phyloP scores from a whole-genome alignment of 2,113 vertebrate species.

The western clawed frog (Xenopus tropicalis) region DNA sequence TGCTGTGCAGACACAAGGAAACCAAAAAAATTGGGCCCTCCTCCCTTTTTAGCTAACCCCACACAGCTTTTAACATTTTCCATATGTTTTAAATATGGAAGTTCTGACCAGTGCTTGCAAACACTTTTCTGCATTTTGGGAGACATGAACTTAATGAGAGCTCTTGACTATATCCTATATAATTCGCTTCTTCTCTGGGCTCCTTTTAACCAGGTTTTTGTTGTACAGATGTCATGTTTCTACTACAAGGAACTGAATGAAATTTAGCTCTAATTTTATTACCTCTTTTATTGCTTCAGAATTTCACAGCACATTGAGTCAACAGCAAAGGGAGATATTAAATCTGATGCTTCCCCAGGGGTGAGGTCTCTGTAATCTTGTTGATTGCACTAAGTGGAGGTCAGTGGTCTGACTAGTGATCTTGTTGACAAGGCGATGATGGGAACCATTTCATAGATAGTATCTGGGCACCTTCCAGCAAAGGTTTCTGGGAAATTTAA shows the following conservation, averaged over 20 bases:
- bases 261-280: too few relatives aligned
- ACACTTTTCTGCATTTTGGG: too few relatives aligned
- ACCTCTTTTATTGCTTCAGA: background rate
- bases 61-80: slow-evolving; percentile 5
- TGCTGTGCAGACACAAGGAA: slow-evolving; percentile 14
- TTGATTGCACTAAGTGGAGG: slow-evolving; percentile 32
- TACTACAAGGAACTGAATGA: too few relatives aligned
- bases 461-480: slow-evolving; percentile 26
- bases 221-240: too few relatives aligned
- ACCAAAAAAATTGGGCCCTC: background rate
- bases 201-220: too few relatives aligned
- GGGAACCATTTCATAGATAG: slow-evolving; percentile 27
- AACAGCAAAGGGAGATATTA: slow-evolving; percentile 13
- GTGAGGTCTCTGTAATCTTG: slow-evolving; percentile 13
- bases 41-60: background rate
- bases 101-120: background rate
- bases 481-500: slow-evolving; percentile 28
- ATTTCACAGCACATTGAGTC: slow-evolving; percentile 21
- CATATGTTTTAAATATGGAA: slow-evolving; percentile 2
- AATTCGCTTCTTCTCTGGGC: too few relatives aligned
- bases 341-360: slow-evolving; percentile 16
- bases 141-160: too few relatives aligned
- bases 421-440: slow-evolving; percentile 34
- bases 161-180: too few relatives aligned
- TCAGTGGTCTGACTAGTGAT: slow-evolving; percentile 24